Evolutionary conservation across 1,140 invertebrate species (phyloP).

Genomic region (Trachymyrmex septentrionalis): DNA sequence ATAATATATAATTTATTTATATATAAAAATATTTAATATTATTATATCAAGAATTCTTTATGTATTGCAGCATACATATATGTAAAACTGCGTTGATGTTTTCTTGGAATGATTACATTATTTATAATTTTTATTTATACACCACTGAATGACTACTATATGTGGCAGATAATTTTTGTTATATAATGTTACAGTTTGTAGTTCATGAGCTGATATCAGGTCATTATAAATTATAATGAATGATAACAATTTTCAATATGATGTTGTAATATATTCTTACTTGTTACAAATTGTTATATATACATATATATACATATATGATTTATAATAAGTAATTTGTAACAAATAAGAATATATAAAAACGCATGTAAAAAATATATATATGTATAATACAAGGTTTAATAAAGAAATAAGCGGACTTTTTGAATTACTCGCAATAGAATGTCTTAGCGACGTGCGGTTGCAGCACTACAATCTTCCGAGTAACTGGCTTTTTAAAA

Average conservation of each 20-base stretch:
- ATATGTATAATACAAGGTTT: too few species aligned
- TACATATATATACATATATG: too few species aligned
- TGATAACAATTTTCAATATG: not conserved
- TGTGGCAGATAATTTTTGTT: not conserved
- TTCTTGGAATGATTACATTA: not conserved
- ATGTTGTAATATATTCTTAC: not conserved
- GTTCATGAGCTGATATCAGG: not conserved
- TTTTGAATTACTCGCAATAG: too few species aligned
- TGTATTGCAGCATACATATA: constrained; percentile 45
- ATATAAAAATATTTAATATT: constrained; percentile 42
- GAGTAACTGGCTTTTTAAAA: too few species aligned
- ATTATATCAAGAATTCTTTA: constrained; percentile 1
- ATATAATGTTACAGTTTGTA: not conserved
- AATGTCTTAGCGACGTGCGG: too few species aligned
- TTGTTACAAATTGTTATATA: not conserved
- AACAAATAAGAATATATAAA: not conserved
- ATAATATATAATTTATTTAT: constrained; percentile 14
- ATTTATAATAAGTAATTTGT: not conserved
- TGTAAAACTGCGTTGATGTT: not conserved
- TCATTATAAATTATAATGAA: not conserved
- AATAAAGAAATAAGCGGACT: too few species aligned
- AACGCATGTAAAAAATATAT: constrained; percentile 6
- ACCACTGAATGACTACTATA: not conserved
- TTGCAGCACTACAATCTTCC: too few species aligned
- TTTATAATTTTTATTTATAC: constrained; percentile 23